phyloP scores from a whole-genome alignment of 2,797 vertebrate species.

The Betta splendens region DNA sequence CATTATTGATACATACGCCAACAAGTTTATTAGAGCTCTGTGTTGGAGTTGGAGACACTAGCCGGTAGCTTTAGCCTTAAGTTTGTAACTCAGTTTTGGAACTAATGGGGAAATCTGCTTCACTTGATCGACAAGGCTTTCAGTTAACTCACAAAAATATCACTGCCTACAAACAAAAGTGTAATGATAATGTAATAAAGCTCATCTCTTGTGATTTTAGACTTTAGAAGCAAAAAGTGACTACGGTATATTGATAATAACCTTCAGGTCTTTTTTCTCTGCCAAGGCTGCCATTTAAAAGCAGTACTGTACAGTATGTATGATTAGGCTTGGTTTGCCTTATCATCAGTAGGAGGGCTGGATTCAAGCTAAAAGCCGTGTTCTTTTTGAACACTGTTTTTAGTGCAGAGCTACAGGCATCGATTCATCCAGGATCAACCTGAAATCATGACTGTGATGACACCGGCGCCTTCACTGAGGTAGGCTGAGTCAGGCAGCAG shows the following conservation, averaged over 20 bases:
- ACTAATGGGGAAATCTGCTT: slow-evolving; percentile 5
- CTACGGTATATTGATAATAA: too few relatives aligned
- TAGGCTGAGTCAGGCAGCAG: slow-evolving; percentile 39
- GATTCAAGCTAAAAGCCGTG: slow-evolving; percentile 57
- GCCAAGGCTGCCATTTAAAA: slow-evolving; percentile 44
- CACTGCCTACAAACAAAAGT: too few relatives aligned
- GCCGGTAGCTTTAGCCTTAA: neutral
- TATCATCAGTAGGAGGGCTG: slow-evolving; percentile 21
- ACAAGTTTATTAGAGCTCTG: neutral
- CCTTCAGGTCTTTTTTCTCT: too few relatives aligned
- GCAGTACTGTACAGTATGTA: slow-evolving; percentile 31
- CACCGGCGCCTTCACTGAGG: slow-evolving; percentile 52
- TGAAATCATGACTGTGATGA: slow-evolving; percentile 51
- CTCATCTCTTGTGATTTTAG: too few relatives aligned
- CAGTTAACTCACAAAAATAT: too few relatives aligned
- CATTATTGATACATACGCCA: slow-evolving; percentile 19
- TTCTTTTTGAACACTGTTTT: slow-evolving; percentile 48
- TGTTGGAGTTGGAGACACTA: neutral
- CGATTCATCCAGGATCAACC: slow-evolving; percentile 52
- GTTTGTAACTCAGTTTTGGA: neutral
- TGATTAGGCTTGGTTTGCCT: slow-evolving; percentile 38
- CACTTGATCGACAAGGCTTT: neutral
- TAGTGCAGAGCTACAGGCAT: slow-evolving; percentile 40
- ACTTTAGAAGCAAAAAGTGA: too few relatives aligned
- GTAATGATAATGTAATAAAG: too few relatives aligned